These are phyloP conservation scores for Agrochola macilenta DNA, from an alignment of 2,888 invertebrate genomes.

Conservation along the genomic window DNA sequence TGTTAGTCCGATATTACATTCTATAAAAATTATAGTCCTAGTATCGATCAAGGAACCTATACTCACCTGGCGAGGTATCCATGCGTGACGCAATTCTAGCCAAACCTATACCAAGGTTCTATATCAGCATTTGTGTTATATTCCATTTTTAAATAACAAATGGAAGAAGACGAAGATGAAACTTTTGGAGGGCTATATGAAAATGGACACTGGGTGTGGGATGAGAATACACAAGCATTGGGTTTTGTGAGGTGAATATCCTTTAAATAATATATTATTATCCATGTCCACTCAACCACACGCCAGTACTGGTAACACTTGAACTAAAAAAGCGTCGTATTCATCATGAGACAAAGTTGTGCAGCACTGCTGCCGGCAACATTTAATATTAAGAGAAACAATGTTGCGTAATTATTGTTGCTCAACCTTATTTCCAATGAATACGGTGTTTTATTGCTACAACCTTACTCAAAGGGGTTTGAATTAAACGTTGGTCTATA, in stretches of 20 bases:
- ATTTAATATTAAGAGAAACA: neutral
- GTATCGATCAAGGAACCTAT: too few species aligned
- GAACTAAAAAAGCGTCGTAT: neutral
- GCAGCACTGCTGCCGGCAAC: too few species aligned
- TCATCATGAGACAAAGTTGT: neutral
- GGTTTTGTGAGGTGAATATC: conserved; percentile 79
- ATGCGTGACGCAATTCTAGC: neutral
- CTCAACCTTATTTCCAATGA: neutral
- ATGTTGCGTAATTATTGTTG: neutral
- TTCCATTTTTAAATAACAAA: conserved; percentile 10
- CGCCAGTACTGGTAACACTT: neutral
- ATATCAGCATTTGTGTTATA: neutral
- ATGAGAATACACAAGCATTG: conserved; percentile 76
- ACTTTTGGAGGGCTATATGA: conserved; percentile 83
- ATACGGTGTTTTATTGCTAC: neutral
- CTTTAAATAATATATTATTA: neutral
- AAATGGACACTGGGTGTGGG: conserved; percentile 90
- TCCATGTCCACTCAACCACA: neutral
- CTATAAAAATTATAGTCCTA: too few species aligned
- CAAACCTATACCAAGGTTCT: neutral
- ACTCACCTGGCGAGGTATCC: neutral
- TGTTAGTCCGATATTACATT: too few species aligned
- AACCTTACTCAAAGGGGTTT: too few species aligned
- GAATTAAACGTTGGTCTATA: neutral
- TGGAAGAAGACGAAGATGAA: conserved; percentile 82